phyloP scores from a whole-genome alignment of 2,797 vertebrate genomes.

The Gambusia yucatana region DNA sequence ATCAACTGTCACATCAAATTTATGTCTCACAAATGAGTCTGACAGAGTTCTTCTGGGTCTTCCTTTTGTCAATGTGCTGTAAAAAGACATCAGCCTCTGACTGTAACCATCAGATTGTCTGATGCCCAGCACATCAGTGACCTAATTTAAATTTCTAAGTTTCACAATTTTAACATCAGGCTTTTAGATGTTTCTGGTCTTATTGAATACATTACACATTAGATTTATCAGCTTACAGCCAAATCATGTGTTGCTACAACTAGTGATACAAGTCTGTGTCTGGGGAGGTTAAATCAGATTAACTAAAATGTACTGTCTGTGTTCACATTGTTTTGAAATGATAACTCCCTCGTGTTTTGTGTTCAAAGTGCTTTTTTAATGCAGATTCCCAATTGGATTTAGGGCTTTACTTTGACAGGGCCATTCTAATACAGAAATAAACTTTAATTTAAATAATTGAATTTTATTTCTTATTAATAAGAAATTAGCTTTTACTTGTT shows the following conservation, averaged over 20 bases:
- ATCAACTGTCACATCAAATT: conserved; percentile 62
- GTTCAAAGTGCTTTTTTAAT: not conserved
- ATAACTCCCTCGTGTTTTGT: not conserved
- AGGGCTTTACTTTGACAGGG: not conserved
- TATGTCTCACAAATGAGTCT: conserved; percentile 52
- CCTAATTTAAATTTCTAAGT: conserved; percentile 32
- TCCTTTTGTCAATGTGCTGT: conserved; percentile 37
- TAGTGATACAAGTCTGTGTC: not conserved
- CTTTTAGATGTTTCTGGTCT: not conserved
- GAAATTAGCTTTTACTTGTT: too few species aligned
- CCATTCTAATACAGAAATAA: not conserved
- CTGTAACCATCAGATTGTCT: conserved; percentile 30
- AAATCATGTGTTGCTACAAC: not conserved
- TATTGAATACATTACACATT: not conserved
- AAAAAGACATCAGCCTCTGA: conserved; percentile 37
- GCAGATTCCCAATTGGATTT: not conserved
- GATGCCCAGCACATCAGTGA: conserved; percentile 9
- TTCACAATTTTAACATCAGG: not conserved
- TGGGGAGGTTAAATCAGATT: not conserved
- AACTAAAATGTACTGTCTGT: not conserved
- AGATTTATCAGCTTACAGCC: not conserved
- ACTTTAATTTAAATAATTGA: not conserved
- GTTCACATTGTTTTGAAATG: not conserved
- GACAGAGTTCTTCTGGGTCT: conserved; percentile 58
- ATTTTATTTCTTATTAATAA: not conserved